These are phyloP conservation scores for Coreius guichenoti DNA, from an alignment of 2,797 vertebrate species.

Conservation along the genomic window DNA sequence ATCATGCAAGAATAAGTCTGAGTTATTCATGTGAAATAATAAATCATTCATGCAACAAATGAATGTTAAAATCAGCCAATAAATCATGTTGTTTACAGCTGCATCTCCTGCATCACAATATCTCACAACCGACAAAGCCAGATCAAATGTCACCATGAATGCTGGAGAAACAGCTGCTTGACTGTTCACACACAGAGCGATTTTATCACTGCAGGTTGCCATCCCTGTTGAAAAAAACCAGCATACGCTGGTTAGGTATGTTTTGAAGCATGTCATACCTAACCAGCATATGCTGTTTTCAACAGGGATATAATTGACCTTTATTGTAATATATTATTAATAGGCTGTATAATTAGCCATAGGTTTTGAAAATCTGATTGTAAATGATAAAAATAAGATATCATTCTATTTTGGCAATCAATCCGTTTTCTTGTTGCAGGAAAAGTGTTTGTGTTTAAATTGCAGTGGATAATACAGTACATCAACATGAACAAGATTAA, in stretches of 20 bases:
- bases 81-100: background rate
- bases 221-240: too few relatives aligned
- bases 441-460: background rate
- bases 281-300: too few relatives aligned
- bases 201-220: background rate
- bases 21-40: constrained; percentile 16
- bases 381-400: background rate
- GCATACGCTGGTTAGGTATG: too few relatives aligned
- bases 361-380: background rate
- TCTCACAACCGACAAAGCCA: background rate
- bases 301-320: background rate
- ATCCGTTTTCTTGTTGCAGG: background rate
- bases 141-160: background rate
- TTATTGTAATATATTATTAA: background rate
- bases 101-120: background rate
- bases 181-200: background rate
- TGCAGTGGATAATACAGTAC: background rate
- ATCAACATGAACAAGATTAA: constrained; percentile 6
- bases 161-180: background rate
- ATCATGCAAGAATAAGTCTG: background rate
- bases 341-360: constrained; percentile 1
- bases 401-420: background rate
- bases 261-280: too few relatives aligned
- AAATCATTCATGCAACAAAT: constrained; percentile 10
- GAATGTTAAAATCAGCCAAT: background rate